Evolutionary conservation across 2,888 invertebrate species (phyloP), one percentile per base, ranked within the genome.

Genomic region (Gymnosoma rotundatum): DNA sequence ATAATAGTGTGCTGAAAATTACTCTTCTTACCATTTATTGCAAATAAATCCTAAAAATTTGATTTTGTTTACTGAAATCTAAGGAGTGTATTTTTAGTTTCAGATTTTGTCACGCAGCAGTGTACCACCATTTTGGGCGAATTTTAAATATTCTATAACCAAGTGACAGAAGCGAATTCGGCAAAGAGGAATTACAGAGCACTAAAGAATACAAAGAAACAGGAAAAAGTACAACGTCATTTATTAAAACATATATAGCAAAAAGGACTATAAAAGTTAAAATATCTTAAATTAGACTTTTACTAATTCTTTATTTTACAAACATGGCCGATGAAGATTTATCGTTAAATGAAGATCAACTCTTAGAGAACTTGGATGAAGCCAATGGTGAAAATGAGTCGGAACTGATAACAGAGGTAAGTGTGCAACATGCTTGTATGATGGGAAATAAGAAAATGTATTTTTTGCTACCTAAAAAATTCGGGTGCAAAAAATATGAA

Each of bases 321-420:
- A 42, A 18, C 12, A 92, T 92, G 92, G 92, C 92, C 85, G 92
- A 92, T 88, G 92, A 92, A 90, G 92, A 92, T 89, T 89, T 92
- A 87, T 89, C 92, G 84, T 88, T 92, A 87, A 92, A 92, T 86
- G 92, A 92, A 89, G 92, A 92, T 88, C 92, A 92, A 89, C 91
- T 92, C 79, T 88, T 92, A 88, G 92, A 92, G 87, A 92, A 92
- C 87, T 88, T 92, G 88, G 92, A 92, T 80, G 92, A 92, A 87
- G 91, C 92, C 75, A 92, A 92, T 88, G 92, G 92, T 87, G 92
- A 92, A 81, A 89, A 89, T 89, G 92, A 92, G 89, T 88, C 92
- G 82, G 92, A 92, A 88, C 88, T 92, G 81, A 88, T 90, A 87
- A 91, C 91, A 88, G 92, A 92, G 90, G 92, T 92, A 88, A 89